phyloP scores from a whole-genome alignment of 2,888 invertebrate genomes.

The Tetrapedia diversipes region DNA sequence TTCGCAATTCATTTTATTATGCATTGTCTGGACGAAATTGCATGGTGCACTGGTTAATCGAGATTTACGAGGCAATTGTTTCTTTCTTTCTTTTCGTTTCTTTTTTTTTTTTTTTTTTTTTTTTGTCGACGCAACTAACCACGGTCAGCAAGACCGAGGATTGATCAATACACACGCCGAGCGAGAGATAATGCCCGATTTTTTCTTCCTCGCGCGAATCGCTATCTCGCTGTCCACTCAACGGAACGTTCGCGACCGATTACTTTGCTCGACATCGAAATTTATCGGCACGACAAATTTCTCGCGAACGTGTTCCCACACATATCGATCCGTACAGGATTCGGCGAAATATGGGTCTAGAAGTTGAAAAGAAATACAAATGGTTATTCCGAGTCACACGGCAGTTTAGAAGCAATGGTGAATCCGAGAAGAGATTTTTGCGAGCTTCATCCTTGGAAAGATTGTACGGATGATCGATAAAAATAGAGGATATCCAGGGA shows the following conservation, averaged over 20 bases:
- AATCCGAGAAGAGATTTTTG: neutral
- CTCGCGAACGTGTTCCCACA: neutral
- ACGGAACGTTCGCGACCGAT: neutral
- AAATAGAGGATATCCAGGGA: neutral
- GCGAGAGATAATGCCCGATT: too few relatives aligned
- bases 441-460: neutral
- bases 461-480: neutral
- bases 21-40: slow-evolving; percentile 53
- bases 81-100: too few relatives aligned
- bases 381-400: too few relatives aligned
- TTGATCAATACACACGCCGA: slow-evolving; percentile 19
- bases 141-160: slow-evolving; percentile 7
- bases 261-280: neutral
- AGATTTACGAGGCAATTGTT: slow-evolving; percentile 51
- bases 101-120: too few relatives aligned
- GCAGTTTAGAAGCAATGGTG: neutral
- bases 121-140: slow-evolving; percentile 3
- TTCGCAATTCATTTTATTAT: slow-evolving; percentile 48
- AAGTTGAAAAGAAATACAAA: neutral
- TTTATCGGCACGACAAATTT: neutral
- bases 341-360: too few relatives aligned
- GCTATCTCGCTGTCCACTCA: neutral
- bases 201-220: slow-evolving; percentile 13
- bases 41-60: slow-evolving; percentile 47
- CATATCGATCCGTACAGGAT: neutral